Base-by-base conservation (phyloP, 1,140 invertebrate species). In the Gryllus bimaculatus region DNA sequence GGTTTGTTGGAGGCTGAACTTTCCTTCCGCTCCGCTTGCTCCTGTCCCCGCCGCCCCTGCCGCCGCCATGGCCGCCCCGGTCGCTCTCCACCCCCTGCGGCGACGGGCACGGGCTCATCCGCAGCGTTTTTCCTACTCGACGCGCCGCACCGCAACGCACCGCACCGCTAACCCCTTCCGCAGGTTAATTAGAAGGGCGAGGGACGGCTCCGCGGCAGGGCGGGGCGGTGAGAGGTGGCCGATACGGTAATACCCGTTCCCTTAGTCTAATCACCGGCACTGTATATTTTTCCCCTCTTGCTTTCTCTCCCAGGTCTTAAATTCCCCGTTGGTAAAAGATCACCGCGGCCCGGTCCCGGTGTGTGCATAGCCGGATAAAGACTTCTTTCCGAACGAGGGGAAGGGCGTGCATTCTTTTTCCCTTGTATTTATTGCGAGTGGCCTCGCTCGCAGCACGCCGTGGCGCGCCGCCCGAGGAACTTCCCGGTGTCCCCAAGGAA, bases 141-240 rank as follows among this genome's bases (percentile, higher is more conserved):
- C 26, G 26, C 26, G 26, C 26, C 26, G 26, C 26, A 39, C 26
- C 26, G 26, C 26, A 39, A 39, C 26, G 26, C 26, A 39, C 26
- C 26, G 26, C 26, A 39, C 26, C 26, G 26, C 26, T 5, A 39
- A 39, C 26, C 54, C 54, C 54, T 66, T 66, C 10, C 18, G 54
- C 54, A 66, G 54, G 54, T 66, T 66, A 66, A 66, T 66, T 66
- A 66, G 54, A 66, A 66, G 54, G 54, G 54, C 54, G 54, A 66
- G 54, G 10, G 18, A 66, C 10, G 54, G 54, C 10, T 2, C 26
- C 26, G 26, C 26, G 26, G 26, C 26, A 39, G 26, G 26, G 26
- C 26, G 26, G 26, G 26, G 26, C 26, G 54, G 18, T 18, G 54
- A 66, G 54, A 66, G 54, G 18, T 66, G 54, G 18, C 54, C 54